Base-by-base conservation (phyloP, 2,888 invertebrate genomes). In the Germaria angustata region DNA sequence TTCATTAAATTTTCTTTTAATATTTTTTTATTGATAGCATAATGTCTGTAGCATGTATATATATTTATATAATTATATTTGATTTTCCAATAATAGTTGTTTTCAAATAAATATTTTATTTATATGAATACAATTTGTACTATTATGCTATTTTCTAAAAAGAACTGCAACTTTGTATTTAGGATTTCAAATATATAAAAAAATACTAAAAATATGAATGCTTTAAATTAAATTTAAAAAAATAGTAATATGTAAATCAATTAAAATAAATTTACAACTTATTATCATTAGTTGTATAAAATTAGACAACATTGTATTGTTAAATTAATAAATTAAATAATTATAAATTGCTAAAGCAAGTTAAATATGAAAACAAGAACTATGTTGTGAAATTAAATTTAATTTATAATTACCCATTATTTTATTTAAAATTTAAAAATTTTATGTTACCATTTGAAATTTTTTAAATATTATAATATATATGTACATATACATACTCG, bases 301-400 rank as follows among this genome's bases (percentile, higher is more conserved):
- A 46, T 63, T 53, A 57, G 77, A 76, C n/a, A 71, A 63, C 39
- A 69, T 76, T 34, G n/a, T n/a, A 51, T 65, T 57, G 65, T 65
- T 80, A 44, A 51, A 53, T 41, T 53, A 55, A 28, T 44, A 32
- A 24, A 51, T 61, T 61, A 34, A n/a, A 44, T 34, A 57, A 57
- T 32, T 55, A 39, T 28, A 46, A 75, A 66, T 57, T 77, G 59
- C 68, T 32, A 7, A 68, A 59, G 51, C 59, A 81, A 72, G 20
- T 49, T 36, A 76, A 80, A 65, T 24, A 65, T 61, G 51, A 77
- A 68, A 77, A 68, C 17, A 41, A 76, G 36, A 61, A 78, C 46
- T 51, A 77, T 81, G 81, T 81, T 81, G 81, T 81, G 77, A 81
- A 78, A 20, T 77, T 53, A 77, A 55, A 77, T 77, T 68, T 68